phyloP scores from a whole-genome alignment of 2,113 vertebrate genomes.

The Heterotilapia buettikoferi region DNA sequence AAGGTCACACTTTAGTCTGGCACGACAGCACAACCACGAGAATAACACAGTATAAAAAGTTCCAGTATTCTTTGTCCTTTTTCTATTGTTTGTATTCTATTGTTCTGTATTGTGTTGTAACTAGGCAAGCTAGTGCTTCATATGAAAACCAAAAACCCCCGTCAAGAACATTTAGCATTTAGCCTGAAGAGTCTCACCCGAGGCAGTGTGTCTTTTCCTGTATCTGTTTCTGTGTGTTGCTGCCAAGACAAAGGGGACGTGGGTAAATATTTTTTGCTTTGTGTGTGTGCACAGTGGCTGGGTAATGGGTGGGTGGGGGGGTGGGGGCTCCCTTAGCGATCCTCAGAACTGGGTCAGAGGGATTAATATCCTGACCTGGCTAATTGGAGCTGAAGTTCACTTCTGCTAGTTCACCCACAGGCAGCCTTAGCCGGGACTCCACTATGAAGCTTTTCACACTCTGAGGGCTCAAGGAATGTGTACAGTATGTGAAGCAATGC shows the following conservation, averaged over 20 bases:
- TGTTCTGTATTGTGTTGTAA: background rate
- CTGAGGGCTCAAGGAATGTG: background rate
- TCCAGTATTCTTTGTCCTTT: background rate
- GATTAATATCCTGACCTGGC: constrained; percentile 53
- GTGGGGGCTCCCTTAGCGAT: background rate
- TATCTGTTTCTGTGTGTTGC: background rate
- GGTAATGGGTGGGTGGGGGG: background rate
- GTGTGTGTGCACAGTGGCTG: background rate
- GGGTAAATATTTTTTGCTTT: background rate
- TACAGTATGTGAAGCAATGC: background rate
- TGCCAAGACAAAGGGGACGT: background rate
- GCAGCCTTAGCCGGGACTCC: background rate
- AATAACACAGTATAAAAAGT: background rate
- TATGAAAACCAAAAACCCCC: background rate
- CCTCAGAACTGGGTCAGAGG: constrained; percentile 60
- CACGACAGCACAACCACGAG: background rate
- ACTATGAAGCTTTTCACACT: background rate
- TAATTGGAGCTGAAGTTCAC: constrained; percentile 38
- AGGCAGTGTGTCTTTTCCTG: background rate
- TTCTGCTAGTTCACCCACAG: background rate
- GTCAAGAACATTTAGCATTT: background rate
- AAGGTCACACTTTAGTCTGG: background rate
- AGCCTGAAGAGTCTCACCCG: background rate
- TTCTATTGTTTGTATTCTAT: background rate
- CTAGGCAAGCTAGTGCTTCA: background rate